Conservation (phyloP, 2,888 invertebrate genomes). For the Trichopoda pennipes region DNA sequence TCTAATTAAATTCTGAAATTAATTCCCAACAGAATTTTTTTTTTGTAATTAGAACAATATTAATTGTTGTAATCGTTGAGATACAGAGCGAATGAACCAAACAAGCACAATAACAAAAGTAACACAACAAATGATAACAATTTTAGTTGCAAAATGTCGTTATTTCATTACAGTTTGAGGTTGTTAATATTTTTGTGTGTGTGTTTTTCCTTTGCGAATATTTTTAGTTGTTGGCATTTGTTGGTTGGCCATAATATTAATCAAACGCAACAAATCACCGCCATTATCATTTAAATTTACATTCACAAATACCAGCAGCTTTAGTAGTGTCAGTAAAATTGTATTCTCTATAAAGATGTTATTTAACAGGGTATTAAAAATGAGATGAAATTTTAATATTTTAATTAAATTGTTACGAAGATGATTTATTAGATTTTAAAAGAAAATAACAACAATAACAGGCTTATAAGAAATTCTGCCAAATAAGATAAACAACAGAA, state of each 20-base stretch:
- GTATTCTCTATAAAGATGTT: neutral
- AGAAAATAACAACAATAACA: no score
- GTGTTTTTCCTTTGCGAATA: slow-evolving; percentile 3
- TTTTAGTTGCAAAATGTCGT: slow-evolving; percentile 38
- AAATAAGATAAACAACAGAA: no score
- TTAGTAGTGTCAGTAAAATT: slow-evolving; percentile 27
- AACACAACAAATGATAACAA: slow-evolving; percentile 22
- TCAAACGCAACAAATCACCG: slow-evolving; percentile 67
- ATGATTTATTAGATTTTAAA: no score
- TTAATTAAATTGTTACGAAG: no score
- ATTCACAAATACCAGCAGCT: slow-evolving; percentile 52
- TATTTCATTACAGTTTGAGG: slow-evolving; percentile 40
- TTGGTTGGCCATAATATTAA: slow-evolving; percentile 63
- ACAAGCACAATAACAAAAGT: neutral
- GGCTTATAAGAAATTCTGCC: no score
- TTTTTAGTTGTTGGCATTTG: slow-evolving; percentile 22
- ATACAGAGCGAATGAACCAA: neutral
- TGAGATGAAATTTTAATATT: no score
- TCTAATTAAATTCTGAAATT: slow-evolving; percentile 33
- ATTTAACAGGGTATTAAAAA: neutral
- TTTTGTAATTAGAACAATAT: slow-evolving; percentile 34
- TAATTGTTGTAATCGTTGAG: slow-evolving; percentile 19
- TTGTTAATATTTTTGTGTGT: slow-evolving; percentile 1
- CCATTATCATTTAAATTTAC: slow-evolving; percentile 64
- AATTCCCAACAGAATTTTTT: slow-evolving; percentile 22